Conservation (phyloP, 1,140 invertebrate species). For the Pseudomyrmex gracilis region DNA sequence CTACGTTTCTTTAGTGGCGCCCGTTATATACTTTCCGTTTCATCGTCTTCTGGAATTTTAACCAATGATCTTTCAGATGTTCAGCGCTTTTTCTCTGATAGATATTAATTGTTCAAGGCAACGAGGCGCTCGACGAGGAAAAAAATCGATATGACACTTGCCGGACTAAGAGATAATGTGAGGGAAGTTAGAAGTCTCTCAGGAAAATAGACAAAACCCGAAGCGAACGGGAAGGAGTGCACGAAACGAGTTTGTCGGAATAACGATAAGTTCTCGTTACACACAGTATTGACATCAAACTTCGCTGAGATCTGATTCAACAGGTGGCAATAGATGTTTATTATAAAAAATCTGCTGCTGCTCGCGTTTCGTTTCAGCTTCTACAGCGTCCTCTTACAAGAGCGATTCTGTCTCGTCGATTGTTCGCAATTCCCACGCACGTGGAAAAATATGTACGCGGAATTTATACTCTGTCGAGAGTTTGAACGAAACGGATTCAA, state of each 20-base stretch:
- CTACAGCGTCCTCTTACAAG: neutral
- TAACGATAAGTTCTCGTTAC: conserved; percentile 4
- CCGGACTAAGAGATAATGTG: conserved; percentile 54
- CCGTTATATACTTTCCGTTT: neutral
- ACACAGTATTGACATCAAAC: neutral
- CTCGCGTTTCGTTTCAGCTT: neutral
- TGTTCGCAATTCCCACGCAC: neutral
- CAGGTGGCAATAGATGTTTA: neutral
- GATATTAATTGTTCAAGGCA: neutral
- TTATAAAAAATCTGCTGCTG: neutral
- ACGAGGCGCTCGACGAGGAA: neutral
- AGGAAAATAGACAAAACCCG: conserved; percentile 29
- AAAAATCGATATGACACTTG: neutral
- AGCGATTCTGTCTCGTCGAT: neutral
- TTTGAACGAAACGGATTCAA: neutral
- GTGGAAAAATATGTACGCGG: neutral
- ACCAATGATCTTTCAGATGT: neutral
- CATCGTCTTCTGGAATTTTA: neutral
- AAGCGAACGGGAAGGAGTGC: conserved; percentile 52
- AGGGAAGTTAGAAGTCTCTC: conserved; percentile 11
- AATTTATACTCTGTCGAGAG: neutral
- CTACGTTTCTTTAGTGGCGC: neutral
- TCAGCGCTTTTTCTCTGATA: too few relatives aligned
- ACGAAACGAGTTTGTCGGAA: conserved; percentile 45
- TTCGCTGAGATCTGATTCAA: neutral